Conservation (phyloP, 1,140 invertebrate genomes). For the Nasonia giraulti region DNA sequence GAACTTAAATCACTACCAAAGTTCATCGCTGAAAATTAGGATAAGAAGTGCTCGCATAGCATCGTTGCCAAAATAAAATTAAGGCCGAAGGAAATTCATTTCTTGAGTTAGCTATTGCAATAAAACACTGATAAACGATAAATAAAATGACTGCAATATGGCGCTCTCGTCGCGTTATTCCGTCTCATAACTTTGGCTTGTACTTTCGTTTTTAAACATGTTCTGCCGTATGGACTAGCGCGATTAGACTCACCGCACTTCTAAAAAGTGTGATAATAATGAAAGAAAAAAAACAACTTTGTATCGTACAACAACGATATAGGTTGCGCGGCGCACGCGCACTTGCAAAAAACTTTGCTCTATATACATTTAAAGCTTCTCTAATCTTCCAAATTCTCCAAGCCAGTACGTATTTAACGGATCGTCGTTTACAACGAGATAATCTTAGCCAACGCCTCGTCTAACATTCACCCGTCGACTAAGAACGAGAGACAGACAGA, state of each 20-base stretch:
- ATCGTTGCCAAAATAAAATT: neutral
- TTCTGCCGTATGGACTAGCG: neutral
- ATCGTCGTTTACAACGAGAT: neutral
- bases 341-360: neutral
- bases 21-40: neutral
- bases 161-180: neutral
- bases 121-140: neutral
- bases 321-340: neutral
- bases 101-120: neutral
- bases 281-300: neutral
- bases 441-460: neutral
- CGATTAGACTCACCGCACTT: neutral
- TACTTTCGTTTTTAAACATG: constrained; percentile 13
- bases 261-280: neutral
- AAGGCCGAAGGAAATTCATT: neutral
- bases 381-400: neutral
- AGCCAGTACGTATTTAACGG: neutral
- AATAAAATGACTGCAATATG: neutral
- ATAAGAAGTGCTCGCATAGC: neutral
- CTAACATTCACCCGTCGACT: neutral
- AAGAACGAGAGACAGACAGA: neutral
- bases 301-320: neutral
- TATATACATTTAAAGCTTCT: constrained; percentile 29
- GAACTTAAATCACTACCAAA: neutral
- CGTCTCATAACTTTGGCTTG: constrained; percentile 4